Evolutionary conservation across 1,140 invertebrate genomes (phyloP).

Genomic region (Chionoecetes opilio): DNA sequence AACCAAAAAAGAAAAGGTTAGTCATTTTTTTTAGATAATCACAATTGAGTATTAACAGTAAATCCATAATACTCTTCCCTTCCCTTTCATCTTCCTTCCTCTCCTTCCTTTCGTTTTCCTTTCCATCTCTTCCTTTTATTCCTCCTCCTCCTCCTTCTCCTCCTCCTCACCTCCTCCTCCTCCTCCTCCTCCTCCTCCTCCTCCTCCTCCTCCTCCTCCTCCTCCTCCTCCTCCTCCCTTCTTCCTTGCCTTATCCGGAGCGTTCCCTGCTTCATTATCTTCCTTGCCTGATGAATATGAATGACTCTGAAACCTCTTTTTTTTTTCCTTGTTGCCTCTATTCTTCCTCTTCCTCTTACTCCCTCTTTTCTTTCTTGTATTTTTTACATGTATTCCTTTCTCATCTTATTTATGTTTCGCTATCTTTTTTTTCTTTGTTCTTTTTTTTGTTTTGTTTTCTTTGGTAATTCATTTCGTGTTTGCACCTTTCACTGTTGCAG

Average conservation of each 20-base stretch:
- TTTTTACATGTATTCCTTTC: neutral
- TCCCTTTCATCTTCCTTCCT: no score
- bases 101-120: no score
- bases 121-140: neutral
- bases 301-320: neutral
- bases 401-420: neutral
- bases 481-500: no score
- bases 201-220: neutral
- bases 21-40: no score
- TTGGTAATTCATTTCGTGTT: no score
- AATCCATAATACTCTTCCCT: neutral
- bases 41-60: no score
- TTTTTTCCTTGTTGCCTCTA: neutral
- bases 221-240: neutral
- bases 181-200: neutral
- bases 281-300: neutral
- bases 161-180: neutral
- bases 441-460: no score
- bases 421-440: neutral
- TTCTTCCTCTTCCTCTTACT: neutral
- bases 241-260: neutral
- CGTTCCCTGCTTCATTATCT: slow-evolving; percentile 29
- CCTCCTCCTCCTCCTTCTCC: neutral
- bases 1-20: no score
- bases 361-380: neutral